Conservation (phyloP, 2,797 vertebrate species). For the Myotis vivesi region DNA sequence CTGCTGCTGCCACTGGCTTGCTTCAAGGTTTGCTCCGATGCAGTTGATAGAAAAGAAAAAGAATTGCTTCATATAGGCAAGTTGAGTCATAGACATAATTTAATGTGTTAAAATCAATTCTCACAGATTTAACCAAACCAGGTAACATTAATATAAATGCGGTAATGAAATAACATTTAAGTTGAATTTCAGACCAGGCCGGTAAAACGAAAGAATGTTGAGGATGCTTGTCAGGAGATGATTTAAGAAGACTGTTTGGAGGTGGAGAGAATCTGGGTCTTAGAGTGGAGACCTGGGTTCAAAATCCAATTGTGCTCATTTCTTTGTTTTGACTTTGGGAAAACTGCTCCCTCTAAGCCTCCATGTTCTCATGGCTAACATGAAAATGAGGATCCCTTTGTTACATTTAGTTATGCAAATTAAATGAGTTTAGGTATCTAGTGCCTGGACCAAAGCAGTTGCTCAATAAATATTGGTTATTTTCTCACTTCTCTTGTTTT, state of each 20-base stretch:
- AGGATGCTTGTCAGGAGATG: neutral
- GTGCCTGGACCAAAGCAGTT: neutral
- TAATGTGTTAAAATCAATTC: constrained; percentile 43
- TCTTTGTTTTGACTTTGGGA: neutral
- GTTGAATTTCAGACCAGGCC: neutral
- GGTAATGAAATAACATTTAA: constrained; percentile 16
- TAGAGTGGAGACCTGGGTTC: neutral
- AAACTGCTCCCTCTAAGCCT: neutral
- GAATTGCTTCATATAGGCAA: constrained; percentile 31
- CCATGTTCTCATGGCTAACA: neutral
- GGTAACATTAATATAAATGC: neutral
- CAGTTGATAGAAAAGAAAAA: neutral
- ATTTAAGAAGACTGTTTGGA: neutral
- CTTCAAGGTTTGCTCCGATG: neutral
- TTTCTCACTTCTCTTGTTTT: neutral
- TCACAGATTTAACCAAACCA: constrained; percentile 28
- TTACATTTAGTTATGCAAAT: neutral
- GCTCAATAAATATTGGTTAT: neutral
- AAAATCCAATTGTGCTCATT: neutral
- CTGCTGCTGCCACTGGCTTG: neutral
- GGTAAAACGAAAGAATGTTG: neutral
- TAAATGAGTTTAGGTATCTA: neutral
- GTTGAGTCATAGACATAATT: constrained; percentile 44
- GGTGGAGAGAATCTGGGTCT: neutral
- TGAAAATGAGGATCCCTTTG: neutral